Conservation (phyloP, 2,113 vertebrate genomes). For the Hyaena hyaena region DNA sequence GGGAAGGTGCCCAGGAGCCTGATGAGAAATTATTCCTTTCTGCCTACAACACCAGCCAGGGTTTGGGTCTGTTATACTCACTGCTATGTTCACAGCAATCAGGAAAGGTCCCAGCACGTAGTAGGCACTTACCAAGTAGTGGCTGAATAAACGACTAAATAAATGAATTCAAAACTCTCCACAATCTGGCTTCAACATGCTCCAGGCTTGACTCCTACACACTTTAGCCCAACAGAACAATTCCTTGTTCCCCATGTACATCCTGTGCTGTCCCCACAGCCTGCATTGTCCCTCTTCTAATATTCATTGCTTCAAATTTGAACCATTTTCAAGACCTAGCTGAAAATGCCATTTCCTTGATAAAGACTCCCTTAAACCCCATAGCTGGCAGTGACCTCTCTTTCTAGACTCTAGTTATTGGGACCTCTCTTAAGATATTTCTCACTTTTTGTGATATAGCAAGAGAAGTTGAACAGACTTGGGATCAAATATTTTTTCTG, state of each 20-base stretch:
- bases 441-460: not conserved
- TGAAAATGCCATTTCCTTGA: constrained; percentile 24
- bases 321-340: not conserved
- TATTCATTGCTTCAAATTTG: not conserved
- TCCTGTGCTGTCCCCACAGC: not conserved
- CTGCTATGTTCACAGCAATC: not conserved
- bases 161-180: not conserved
- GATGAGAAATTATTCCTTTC: not conserved
- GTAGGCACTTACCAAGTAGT: not conserved
- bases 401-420: not conserved
- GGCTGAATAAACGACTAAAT: not conserved
- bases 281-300: not conserved
- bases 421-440: not conserved
- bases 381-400: not conserved
- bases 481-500: not conserved
- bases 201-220: not conserved
- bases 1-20: not conserved
- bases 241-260: not conserved
- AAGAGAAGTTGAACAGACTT: not conserved
- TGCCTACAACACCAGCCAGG: not conserved
- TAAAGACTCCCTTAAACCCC: not conserved
- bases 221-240: not conserved
- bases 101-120: not conserved
- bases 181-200: not conserved
- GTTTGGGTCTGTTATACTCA: not conserved